A percentile compares a stretch with the other conserved stretches of the same genome.
These are phyloP conservation scores for Hiodon tergisus DNA, from an alignment of 2,113 vertebrate genomes.

Conservation along the genomic window DNA sequence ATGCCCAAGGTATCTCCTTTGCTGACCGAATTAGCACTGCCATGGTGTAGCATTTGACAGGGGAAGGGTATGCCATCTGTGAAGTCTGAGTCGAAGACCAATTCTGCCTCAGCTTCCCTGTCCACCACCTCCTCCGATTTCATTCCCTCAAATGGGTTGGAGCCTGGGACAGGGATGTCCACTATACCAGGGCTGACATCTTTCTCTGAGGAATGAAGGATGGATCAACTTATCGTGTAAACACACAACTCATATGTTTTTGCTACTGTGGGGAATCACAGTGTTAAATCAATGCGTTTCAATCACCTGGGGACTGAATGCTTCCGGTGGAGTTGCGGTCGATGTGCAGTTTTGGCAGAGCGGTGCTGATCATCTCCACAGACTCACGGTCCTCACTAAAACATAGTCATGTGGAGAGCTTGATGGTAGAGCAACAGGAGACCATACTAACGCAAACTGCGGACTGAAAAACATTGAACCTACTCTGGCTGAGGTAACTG, in stretches of 20 bases:
- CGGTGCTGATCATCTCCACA: conserved; percentile 59
- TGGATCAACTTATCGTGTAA: too few species aligned
- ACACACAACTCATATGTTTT: too few species aligned
- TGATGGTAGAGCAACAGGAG: background rate
- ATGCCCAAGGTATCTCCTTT: conserved; percentile 42
- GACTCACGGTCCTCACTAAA: conserved; percentile 78
- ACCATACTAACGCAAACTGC: background rate
- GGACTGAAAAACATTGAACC: conserved; percentile 12
- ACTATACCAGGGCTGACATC: conserved; percentile 39
- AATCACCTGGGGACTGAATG: conserved; percentile 74
- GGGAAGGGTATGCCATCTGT: conserved; percentile 35
- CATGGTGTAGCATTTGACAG: conserved; percentile 8
- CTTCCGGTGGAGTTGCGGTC: conserved; percentile 65
- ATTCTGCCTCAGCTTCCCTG: conserved; percentile 35
- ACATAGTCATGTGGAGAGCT: conserved; percentile 23
- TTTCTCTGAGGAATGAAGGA: conserved; percentile 49
- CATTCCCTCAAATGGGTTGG: conserved; percentile 51
- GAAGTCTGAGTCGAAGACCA: conserved; percentile 50
- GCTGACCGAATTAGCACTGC: conserved; percentile 39
- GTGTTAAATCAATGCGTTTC: background rate
- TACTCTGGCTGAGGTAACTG: conserved; percentile 68
- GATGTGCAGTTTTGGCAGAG: conserved; percentile 59
- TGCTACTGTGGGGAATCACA: background rate
- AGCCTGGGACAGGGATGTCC: conserved; percentile 34
- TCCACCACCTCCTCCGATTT: conserved; percentile 44